A percentile compares a stretch with the other conserved stretches of the same genome.
Conservation (phyloP, 2,113 vertebrate genomes). For the Verasper variegatus region DNA sequence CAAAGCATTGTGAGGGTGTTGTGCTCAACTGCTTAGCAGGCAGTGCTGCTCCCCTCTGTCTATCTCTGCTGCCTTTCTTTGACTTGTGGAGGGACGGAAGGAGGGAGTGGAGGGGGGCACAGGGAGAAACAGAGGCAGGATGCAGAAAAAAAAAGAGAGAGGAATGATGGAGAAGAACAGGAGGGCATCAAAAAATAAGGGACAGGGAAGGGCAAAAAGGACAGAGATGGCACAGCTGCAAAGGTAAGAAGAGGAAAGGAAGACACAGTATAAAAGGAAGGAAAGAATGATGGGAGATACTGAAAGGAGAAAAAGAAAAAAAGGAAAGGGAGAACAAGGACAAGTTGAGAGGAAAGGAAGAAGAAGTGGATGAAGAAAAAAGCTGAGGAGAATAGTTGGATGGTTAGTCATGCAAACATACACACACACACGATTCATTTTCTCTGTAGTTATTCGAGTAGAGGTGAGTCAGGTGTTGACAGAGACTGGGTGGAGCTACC, state of each 20-base stretch:
- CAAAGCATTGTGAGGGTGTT: conserved; percentile 31
- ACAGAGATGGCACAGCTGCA: neutral
- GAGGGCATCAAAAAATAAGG: neutral
- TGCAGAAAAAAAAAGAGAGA: neutral
- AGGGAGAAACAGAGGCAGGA: neutral
- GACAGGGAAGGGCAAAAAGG: neutral
- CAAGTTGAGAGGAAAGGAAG: neutral
- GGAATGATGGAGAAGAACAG: neutral
- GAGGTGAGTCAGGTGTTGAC: conserved; percentile 46
- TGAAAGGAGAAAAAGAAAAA: no score
- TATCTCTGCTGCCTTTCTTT: conserved; percentile 56
- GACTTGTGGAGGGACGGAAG: conserved; percentile 27
- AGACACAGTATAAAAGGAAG: neutral
- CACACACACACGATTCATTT: neutral
- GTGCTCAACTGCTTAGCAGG: conserved; percentile 68
- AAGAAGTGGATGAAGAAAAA: neutral
- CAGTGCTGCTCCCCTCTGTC: conserved; percentile 51
- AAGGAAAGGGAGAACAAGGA: no score
- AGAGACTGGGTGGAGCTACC: conserved; percentile 26
- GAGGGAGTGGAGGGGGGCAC: neutral
- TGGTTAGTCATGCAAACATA: conserved; percentile 7
- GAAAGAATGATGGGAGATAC: neutral
- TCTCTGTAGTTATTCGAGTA: conserved; percentile 38
- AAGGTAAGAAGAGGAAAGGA: neutral
- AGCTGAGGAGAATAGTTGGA: conserved; percentile 23